These are phyloP conservation scores for Danaus chrysippus DNA, from an alignment of 2,888 invertebrate species.

Conservation along the genomic window DNA sequence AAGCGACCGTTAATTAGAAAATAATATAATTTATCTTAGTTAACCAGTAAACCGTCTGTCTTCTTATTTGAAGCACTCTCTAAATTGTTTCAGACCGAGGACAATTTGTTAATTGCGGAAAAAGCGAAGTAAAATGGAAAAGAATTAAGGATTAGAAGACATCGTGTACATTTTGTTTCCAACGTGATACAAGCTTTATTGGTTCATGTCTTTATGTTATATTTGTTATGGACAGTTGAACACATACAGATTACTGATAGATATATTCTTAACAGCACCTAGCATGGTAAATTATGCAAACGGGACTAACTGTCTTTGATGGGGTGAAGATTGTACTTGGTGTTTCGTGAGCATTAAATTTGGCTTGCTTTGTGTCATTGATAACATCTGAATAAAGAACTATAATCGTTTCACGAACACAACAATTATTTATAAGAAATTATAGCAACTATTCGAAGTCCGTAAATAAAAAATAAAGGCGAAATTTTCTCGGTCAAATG, in stretches of 20 bases:
- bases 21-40: slow-evolving; percentile 7
- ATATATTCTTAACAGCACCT: slow-evolving; percentile 12
- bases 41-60: slow-evolving; percentile 1
- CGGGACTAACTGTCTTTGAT: slow-evolving; percentile 22
- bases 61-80: slow-evolving; percentile 1
- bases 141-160: too few species aligned
- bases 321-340: slow-evolving; percentile 6
- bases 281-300: slow-evolving; percentile 24
- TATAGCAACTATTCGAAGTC: background rate
- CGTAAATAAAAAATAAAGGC: background rate
- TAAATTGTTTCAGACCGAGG: slow-evolving; percentile 1
- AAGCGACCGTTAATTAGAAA: slow-evolving; percentile 4
- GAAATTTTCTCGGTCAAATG: background rate
- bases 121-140: too few species aligned
- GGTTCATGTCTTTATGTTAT: background rate
- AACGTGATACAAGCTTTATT: background rate
- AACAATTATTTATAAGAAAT: too few species aligned
- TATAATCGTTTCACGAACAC: too few species aligned
- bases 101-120: background rate
- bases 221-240: background rate
- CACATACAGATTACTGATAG: slow-evolving; percentile 12
- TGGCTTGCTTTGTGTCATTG: background rate
- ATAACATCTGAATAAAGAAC: background rate
- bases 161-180: background rate
- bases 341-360: background rate